phyloP scores from a whole-genome alignment of 1,140 invertebrate genomes.

The Ceratina japonica region DNA sequence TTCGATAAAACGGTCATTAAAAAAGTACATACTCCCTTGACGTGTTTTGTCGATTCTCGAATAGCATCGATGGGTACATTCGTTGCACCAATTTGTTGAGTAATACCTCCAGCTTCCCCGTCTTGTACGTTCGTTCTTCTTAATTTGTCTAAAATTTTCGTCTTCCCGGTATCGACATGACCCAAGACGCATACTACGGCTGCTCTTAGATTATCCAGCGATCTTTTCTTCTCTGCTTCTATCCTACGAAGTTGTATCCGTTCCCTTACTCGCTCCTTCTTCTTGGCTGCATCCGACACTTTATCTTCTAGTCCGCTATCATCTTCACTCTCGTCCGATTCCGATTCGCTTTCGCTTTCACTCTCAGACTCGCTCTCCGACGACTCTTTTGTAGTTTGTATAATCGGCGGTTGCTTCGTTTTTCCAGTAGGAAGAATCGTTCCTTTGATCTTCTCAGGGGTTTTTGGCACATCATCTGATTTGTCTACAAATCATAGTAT shows the following conservation, averaged over 20 bases:
- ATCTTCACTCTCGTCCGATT: conserved; percentile 80
- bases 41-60: conserved; percentile 95
- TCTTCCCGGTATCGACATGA: conserved; percentile 99
- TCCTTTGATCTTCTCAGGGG: too few relatives aligned
- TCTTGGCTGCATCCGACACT: conserved; percentile 83
- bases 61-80: conserved; percentile 99
- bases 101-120: conserved; percentile 99
- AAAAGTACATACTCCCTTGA: conserved; percentile 88
- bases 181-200: conserved; percentile 99
- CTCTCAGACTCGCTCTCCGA: conserved; percentile 80
- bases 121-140: conserved; percentile 98
- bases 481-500: conserved; percentile 63
- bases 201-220: conserved; percentile 90
- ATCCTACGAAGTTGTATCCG: conserved; percentile 90
- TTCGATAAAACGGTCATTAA: not conserved
- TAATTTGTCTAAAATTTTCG: conserved; percentile 98
- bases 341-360: conserved; percentile 79
- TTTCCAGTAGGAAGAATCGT: too few relatives aligned
- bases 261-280: conserved; percentile 82
- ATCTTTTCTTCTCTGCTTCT: conserved; percentile 90
- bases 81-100: conserved; percentile 99
- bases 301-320: conserved; percentile 79
- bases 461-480: conserved; percentile 70
- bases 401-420: conserved; percentile 53
- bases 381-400: conserved; percentile 77